A percentile compares a stretch with the other conserved stretches of the same genome.
These are phyloP conservation scores for Thomomys bottae DNA, from an alignment of 2,113 vertebrate genomes.

Conservation along the genomic window DNA sequence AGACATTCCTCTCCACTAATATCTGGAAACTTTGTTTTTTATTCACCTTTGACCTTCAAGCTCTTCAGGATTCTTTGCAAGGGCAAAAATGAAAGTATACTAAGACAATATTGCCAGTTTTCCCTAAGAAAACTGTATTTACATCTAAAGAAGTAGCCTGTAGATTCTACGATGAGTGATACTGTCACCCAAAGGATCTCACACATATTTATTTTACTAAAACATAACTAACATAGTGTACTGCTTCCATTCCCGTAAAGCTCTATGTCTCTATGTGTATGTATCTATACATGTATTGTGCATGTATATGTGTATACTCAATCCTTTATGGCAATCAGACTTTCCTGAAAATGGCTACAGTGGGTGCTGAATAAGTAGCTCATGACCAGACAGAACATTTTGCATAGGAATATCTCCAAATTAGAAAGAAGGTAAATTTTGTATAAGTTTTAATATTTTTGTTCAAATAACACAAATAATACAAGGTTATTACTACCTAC, in stretches of 20 bases:
- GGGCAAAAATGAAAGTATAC: not conserved
- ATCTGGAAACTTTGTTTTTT: not conserved
- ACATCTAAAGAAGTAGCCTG: not conserved
- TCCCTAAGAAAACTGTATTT: not conserved
- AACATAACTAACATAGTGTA: not conserved
- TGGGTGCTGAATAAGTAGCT: not conserved
- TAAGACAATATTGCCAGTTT: not conserved
- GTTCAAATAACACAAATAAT: slow-evolving; percentile 12
- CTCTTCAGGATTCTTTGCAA: not conserved
- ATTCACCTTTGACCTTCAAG: slow-evolving; percentile 3
- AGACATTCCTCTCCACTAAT: not conserved
- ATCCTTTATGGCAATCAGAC: not conserved
- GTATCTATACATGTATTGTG: no score
- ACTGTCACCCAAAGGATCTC: not conserved
- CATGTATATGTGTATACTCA: not conserved
- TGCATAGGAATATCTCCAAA: not conserved
- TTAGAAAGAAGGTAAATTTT: not conserved
- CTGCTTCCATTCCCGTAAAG: slow-evolving; percentile 6
- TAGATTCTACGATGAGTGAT: not conserved
- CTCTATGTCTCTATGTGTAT: not conserved
- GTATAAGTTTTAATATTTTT: not conserved
- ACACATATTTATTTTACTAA: not conserved
- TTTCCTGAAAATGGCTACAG: slow-evolving; percentile 1
- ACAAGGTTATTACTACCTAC: not conserved
- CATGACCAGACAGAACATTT: not conserved